Evolutionary conservation across 2,888 invertebrate species (phyloP), one percentile per base, ranked within the genome.

Genomic region (Volucella zonaria): DNA sequence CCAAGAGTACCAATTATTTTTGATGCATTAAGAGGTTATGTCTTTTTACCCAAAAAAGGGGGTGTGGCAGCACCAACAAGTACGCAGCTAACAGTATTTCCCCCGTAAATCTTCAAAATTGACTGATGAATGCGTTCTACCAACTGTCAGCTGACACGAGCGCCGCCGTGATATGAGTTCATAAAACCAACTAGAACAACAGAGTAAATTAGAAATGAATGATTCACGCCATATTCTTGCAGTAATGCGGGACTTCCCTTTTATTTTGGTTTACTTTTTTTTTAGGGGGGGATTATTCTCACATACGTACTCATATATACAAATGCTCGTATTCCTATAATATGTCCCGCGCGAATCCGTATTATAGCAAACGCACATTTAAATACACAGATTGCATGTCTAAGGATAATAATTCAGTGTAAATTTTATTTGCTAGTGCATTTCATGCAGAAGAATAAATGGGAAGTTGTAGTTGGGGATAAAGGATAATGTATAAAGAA

Each of bases 371-470:
- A 77, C 80, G 76, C 83, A 80, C 71, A 85, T 85, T 76, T 80
- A 47, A 80, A 80, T 80, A 76, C 31, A 31, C 66, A 51, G 67
- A 85, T 85, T 73, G 83, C 83, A 85, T 85, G 83, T 68, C 75
- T 76, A 47, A 80, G 80, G 61, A 76, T 76, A 75, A 85, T 85
- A 80, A 85, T 76, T 85, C 83, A 80, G 76, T 79, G 80, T 80
- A 67, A 71, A 66, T 83, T 83, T 83, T 76, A 85, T 80, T 71
- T 80, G 52, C 76, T 51, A 80, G 45, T 85, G 80, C 83, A 83
- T 80, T 71, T 83, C 83, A 71, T 83, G 70, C 75, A 61, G 49
- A 74, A 67, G 12, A 14, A 38, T 23, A 62, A 42, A 15, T n/a
- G n/a, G 18, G n/a, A 67, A 61, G 40, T 15, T 1, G 51, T n/a